Evolutionary conservation across 2,113 vertebrate genomes (phyloP).

Genomic region (Corydoras maculifer): DNA sequence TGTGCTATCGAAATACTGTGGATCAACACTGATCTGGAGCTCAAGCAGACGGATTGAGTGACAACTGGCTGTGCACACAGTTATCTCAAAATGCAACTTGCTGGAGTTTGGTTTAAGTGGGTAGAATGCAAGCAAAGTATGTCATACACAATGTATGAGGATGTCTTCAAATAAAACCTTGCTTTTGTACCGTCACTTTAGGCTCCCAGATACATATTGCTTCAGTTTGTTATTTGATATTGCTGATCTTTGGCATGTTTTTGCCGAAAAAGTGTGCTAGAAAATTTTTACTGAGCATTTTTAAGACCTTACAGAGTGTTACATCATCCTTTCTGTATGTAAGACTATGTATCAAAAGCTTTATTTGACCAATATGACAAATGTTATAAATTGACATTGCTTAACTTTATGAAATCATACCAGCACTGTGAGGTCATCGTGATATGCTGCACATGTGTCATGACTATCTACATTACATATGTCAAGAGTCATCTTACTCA

Average conservation of each 20-base stretch:
- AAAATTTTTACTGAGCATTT: too few relatives aligned
- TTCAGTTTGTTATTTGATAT: background rate
- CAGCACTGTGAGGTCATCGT: too few relatives aligned
- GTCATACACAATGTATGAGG: constrained; percentile 58
- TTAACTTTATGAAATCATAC: too few relatives aligned
- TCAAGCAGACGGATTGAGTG: constrained; percentile 1
- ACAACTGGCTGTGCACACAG: constrained; percentile 30
- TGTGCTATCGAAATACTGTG: constrained; percentile 10
- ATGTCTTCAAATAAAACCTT: constrained; percentile 28
- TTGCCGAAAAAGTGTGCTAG: too few relatives aligned
- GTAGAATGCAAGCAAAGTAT: constrained; percentile 54
- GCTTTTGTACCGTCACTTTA: constrained; percentile 46
- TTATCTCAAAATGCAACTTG: constrained; percentile 34
- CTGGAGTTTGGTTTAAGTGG: constrained; percentile 41
- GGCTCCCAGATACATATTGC: constrained; percentile 15
- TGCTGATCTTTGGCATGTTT: background rate
- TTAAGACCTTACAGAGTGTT: constrained; percentile 45
- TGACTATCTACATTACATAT: too few relatives aligned
- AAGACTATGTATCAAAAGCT: background rate
- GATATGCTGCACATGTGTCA: too few relatives aligned
- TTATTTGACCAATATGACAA: too few relatives aligned
- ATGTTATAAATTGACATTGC: too few relatives aligned
- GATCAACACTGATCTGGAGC: background rate
- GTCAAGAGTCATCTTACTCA: too few relatives aligned
- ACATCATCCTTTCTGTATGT: constrained; percentile 46